phyloP scores from a whole-genome alignment of 2,888 invertebrate genomes.

The Bellardia pandia region DNA sequence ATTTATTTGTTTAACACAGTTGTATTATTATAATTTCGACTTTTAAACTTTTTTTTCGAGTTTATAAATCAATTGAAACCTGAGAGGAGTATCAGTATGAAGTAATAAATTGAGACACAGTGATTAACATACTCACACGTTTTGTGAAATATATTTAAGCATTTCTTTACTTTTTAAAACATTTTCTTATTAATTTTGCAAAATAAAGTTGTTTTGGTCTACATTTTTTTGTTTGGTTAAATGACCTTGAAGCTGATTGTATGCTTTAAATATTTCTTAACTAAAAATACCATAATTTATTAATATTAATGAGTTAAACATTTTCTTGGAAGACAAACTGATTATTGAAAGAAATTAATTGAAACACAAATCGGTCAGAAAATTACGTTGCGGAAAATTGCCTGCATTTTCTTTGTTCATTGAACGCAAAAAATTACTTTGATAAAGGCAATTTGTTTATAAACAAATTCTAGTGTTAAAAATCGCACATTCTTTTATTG shows the following conservation, averaged over 20 bases:
- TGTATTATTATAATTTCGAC: constrained; percentile 36
- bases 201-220: background rate
- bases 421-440: background rate
- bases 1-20: constrained; percentile 41
- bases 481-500: constrained; percentile 22
- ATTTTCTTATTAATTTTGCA: background rate
- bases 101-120: background rate
- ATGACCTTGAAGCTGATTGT: constrained; percentile 26
- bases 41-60: constrained; percentile 28
- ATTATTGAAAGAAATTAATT: background rate
- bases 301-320: constrained; percentile 9
- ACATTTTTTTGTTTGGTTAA: constrained; percentile 2
- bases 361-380: background rate
- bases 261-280: background rate
- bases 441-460: constrained; percentile 18
- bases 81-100: background rate
- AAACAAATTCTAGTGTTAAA: constrained; percentile 36
- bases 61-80: background rate
- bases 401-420: constrained; percentile 25
- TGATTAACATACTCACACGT: constrained; percentile 45
- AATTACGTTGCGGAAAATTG: background rate
- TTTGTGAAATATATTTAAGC: constrained; percentile 7
- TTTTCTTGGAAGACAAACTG: background rate
- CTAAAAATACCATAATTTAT: background rate
- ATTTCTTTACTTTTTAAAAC: background rate